These are phyloP conservation scores for Steatocranus sp. DNA, from an alignment of 2,797 vertebrate species.

Conservation along the genomic window DNA sequence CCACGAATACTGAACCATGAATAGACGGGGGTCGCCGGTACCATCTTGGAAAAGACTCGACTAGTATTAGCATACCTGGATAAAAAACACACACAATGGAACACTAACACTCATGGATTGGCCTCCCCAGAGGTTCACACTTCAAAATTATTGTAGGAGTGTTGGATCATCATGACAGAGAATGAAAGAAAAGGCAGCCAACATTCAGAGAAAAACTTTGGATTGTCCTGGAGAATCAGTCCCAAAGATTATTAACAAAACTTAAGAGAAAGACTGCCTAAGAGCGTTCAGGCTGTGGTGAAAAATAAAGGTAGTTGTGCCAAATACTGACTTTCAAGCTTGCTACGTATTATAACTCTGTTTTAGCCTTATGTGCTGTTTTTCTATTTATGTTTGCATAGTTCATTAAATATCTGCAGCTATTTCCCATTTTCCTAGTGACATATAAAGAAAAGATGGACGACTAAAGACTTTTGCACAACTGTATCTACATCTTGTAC, in stretches of 20 bases:
- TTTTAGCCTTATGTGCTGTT: neutral
- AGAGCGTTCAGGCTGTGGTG: neutral
- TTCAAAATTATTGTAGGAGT: neutral
- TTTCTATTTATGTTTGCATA: neutral
- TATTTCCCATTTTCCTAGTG: neutral
- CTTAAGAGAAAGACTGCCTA: neutral
- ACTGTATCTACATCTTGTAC: neutral
- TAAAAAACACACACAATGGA: neutral
- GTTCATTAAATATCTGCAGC: neutral
- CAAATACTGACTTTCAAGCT: neutral
- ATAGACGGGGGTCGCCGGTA: rapidly evolving
- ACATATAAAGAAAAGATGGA: neutral
- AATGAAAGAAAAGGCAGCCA: neutral
- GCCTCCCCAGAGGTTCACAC: neutral
- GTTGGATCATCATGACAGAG: neutral
- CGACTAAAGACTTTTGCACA: neutral
- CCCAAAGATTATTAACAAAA: neutral
- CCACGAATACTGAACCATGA: neutral
- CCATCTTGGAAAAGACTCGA: neutral
- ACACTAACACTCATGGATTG: neutral
- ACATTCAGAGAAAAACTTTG: neutral
- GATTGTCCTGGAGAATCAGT: neutral
- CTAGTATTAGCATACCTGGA: neutral
- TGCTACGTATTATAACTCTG: neutral
- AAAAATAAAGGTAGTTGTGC: neutral